Base-by-base conservation (phyloP, 1,140 invertebrate genomes). In the Apolygus lucorum region DNA sequence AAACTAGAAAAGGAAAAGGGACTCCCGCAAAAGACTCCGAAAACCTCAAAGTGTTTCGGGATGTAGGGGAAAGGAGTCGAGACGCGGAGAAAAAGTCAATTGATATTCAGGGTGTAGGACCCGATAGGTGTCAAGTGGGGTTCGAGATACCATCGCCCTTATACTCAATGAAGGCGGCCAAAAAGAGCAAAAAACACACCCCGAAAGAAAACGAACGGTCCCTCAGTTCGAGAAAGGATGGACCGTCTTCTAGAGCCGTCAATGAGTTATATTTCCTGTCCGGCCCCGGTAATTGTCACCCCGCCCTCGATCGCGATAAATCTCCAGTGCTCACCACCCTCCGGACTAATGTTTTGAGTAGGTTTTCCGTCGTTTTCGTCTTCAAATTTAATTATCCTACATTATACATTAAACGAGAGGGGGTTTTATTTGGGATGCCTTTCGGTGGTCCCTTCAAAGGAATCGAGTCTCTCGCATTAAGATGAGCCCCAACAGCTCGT, bases 141-240 rank as follows among this genome's bases (percentile, higher is more conserved):
- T 63, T 63, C 27, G 21, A 52, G 54, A 67, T 22, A 71, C 25
- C 52, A 59, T 66, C 68, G 68, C 59, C 68, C 34, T 70, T 70
- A n/a, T n/a, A n/a, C 73, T 63, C 62, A 63, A 63, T 63, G 62
- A 26, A 63, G 21, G 17, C 62, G 22, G 22, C 17, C 21, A 26
- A 63, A 25, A 63, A 25, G 26, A 26, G 26, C 14, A 63, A 63
- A 63, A 63, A 27, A 25, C 17, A 63, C 8, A 25, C 8, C 21
- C 2, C 2, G 17, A 63, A 63, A 63, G 27, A 63, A 63, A 63
- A 63, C n/a, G n/a, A n/a, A n/a, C n/a, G n/a, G n/a, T n/a, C n/a
- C n/a, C n/a, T n/a, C 21, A 17, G 27, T 21, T 14, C 17, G 4
- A 63, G 17, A 26, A 63, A 63, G 27, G 26, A 26, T 25, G 21